Evolutionary conservation across 2,888 invertebrate species (phyloP).

Genomic region (Parnassius orleans): DNA sequence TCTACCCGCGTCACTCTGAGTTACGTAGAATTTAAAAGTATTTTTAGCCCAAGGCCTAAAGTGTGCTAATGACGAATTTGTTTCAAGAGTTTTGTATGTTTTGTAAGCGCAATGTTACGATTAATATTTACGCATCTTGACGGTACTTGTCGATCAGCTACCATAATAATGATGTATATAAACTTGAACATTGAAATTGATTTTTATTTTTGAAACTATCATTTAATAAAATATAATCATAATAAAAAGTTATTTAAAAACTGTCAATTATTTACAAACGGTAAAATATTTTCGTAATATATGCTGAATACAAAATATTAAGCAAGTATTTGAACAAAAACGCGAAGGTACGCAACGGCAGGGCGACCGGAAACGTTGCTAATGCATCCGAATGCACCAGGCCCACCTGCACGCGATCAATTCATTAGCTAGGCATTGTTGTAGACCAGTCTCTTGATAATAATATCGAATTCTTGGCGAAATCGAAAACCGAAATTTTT

Average conservation of each 20-base stretch:
- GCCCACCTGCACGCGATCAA: constrained; percentile 67
- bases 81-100: constrained; percentile 28
- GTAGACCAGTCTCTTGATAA: constrained; percentile 39
- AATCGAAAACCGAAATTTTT: constrained; percentile 23
- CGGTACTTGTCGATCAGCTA: no score
- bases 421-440: constrained; percentile 70
- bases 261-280: background rate
- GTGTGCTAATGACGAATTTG: constrained; percentile 50
- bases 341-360: constrained; percentile 31
- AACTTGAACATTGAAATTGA: background rate
- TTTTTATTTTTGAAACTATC: no score
- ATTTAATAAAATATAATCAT: no score
- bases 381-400: constrained; percentile 79
- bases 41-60: constrained; percentile 58
- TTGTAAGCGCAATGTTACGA: constrained; percentile 6
- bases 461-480: constrained; percentile 31
- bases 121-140: no score
- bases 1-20: constrained; percentile 66
- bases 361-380: constrained; percentile 68
- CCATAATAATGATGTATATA: constrained; percentile 8
- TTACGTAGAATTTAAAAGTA: constrained; percentile 56
- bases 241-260: background rate
- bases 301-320: constrained; percentile 16
- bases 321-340: constrained; percentile 23
- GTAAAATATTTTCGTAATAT: background rate